These are phyloP conservation scores for Ammodytes dubius DNA, from an alignment of 2,113 vertebrate species.

Conservation along the genomic window DNA sequence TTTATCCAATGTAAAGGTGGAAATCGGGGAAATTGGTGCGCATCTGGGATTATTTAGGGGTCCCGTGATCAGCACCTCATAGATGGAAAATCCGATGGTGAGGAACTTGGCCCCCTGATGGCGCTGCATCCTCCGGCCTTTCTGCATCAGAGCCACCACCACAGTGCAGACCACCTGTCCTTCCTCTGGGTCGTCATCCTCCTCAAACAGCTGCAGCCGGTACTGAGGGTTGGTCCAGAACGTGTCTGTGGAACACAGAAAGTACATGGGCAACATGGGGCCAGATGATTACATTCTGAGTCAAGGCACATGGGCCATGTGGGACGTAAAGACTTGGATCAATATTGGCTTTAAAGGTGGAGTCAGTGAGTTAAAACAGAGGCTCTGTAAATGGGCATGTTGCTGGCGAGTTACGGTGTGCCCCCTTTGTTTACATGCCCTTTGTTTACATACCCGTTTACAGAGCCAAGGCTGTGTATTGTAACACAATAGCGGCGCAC, in stretches of 20 bases:
- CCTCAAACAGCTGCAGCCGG: constrained; percentile 92
- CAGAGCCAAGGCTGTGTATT: no score
- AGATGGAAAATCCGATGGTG: constrained; percentile 97
- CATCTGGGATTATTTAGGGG: neutral
- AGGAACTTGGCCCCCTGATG: constrained; percentile 89
- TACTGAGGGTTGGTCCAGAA: constrained; percentile 99
- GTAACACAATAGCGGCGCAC: no score
- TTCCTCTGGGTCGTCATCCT: constrained; percentile 93
- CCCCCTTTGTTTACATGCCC: no score
- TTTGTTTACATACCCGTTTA: no score
- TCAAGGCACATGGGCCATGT: neutral
- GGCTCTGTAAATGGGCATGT: no score
- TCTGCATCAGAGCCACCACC: constrained; percentile 97
- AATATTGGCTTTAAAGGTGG: neutral
- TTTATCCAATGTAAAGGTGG: neutral
- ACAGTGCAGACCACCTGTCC: constrained; percentile 90
- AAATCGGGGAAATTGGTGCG: no score
- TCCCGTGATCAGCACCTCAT: constrained; percentile 86
- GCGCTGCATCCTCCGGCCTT: constrained; percentile 94
- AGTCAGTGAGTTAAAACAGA: no score
- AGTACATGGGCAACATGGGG: neutral
- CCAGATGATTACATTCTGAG: neutral
- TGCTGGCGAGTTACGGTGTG: no score
- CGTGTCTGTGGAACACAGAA: constrained; percentile 85
- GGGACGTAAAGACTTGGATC: neutral